phyloP scores from a whole-genome alignment of 2,888 invertebrate species.

The Epistrophe grossulariae region DNA sequence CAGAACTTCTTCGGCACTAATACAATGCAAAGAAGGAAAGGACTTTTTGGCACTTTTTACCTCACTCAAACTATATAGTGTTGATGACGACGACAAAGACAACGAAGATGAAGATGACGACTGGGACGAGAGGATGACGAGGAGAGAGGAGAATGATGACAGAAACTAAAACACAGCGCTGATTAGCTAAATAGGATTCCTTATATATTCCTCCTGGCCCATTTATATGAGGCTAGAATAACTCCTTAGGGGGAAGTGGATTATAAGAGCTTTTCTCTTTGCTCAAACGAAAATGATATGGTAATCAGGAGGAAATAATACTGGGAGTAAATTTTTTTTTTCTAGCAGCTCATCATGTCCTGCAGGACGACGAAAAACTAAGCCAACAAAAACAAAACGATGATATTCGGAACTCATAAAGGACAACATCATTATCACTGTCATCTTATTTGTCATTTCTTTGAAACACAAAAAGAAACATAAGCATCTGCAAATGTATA shows the following conservation, averaged over 20 bases:
- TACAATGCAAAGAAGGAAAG: constrained; percentile 65
- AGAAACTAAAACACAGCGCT: constrained; percentile 35
- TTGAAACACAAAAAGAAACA: constrained; percentile 29
- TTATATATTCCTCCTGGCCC: constrained; percentile 32
- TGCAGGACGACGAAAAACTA: constrained; percentile 30
- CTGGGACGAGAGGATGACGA: not conserved
- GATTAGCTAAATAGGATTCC: constrained; percentile 53
- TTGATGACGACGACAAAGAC: constrained; percentile 4
- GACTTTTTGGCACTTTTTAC: constrained; percentile 39
- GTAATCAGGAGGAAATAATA: constrained; percentile 52
- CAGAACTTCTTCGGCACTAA: constrained; percentile 50
- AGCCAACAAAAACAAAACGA: constrained; percentile 11
- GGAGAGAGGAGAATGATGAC: not conserved
- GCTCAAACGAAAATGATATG: constrained; percentile 54
- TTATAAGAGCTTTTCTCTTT: constrained; percentile 25
- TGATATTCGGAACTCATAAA: constrained; percentile 57
- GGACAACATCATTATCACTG: constrained; percentile 64
- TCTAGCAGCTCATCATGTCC: constrained; percentile 7
- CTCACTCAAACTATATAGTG: constrained; percentile 43
- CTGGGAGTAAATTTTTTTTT: constrained; percentile 40
- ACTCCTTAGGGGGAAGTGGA: constrained; percentile 36
- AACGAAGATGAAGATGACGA: not conserved
- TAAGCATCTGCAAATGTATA: not conserved
- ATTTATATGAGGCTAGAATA: constrained; percentile 38
- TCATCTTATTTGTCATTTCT: constrained; percentile 62